Evolutionary conservation across 2,113 vertebrate species (phyloP).

Genomic region (Pachypanchax playfairii): DNA sequence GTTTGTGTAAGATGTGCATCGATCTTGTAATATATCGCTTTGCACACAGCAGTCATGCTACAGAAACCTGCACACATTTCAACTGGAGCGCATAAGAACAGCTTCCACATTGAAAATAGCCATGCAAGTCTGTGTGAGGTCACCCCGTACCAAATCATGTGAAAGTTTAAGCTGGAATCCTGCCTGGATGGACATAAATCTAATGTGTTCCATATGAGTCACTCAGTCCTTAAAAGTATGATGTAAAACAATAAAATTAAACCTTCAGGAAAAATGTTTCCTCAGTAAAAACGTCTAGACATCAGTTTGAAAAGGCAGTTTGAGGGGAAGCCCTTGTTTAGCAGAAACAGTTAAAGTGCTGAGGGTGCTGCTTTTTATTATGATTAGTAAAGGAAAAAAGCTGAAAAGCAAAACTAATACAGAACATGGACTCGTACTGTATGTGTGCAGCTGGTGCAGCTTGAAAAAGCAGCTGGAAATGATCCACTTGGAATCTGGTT

Average conservation of each 20-base stretch:
- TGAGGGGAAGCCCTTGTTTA: constrained; percentile 29
- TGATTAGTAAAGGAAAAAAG: constrained; percentile 49
- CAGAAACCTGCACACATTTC: not conserved
- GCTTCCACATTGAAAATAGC: constrained; percentile 30
- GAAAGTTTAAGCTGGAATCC: constrained; percentile 41
- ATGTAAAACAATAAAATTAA: constrained; percentile 50
- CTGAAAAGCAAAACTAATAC: constrained; percentile 41
- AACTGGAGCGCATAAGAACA: not conserved
- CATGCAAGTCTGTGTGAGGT: constrained; percentile 43
- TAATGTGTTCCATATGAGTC: constrained; percentile 53
- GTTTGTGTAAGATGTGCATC: too few species aligned
- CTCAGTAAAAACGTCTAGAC: constrained; percentile 59
- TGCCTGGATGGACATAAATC: constrained; percentile 11
- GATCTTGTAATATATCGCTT: too few species aligned
- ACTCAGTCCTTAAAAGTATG: constrained; percentile 32
- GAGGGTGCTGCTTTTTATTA: constrained; percentile 40
- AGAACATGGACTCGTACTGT: constrained; percentile 19
- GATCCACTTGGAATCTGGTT: constrained; percentile 23
- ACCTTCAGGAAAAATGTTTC: constrained; percentile 21
- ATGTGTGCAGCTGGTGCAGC: constrained; percentile 38
- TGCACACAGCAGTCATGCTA: not conserved
- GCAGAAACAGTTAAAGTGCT: constrained; percentile 30
- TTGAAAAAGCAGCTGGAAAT: constrained; percentile 43
- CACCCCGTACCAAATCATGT: constrained; percentile 43
- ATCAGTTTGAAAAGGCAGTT: constrained; percentile 46